Base-by-base conservation (phyloP, 2,113 vertebrate genomes). In the Solea solea region DNA sequence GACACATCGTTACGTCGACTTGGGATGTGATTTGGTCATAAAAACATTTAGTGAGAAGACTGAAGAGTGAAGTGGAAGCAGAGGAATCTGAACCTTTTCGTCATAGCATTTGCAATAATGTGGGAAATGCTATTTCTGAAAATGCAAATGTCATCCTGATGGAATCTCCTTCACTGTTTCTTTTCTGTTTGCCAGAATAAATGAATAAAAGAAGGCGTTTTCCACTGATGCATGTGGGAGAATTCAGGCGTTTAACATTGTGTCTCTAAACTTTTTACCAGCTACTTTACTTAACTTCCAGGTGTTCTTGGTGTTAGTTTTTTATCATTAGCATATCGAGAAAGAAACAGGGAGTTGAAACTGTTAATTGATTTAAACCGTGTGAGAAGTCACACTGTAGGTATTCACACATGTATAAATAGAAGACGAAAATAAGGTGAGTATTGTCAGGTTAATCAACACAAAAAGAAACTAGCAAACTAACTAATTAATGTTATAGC, bases 81-180 rank as follows among this genome's bases (percentile, higher is more conserved):
- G 44, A 10, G 44, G n/a, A n/a, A n/a, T n/a, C n/a, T n/a, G n/a
- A n/a, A n/a, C n/a, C n/a, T n/a, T n/a, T n/a, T n/a, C n/a, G n/a
- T n/a, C n/a, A n/a, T 45, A 45, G 9, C 44, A 10, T 76, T 42
- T 59, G 62, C 60, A 34, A 70, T 40, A 78, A 76, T 48, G 59
- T 46, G 45, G 61, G 70, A 74, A 84, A 84, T 28, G 42, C n/a
- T 9, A 53, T 67, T 52, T 61, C 50, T 68, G 54, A 45, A 88
- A 83, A 86, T 64, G 68, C 50, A 72, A 88, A 80, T 84, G 59
- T 41, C 12, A 5, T 15, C 49, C 39, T 60, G 58, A 76, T 64
- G 58, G 57, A 78, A 74, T 64, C 53, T 67, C 59, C 16, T 25
- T 10, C 12, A 55, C 53, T 39, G 53, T 45, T 13, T 25, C 40